These are phyloP conservation scores for Nyctibius bracteatus DNA, from an alignment of 2,113 vertebrate species.

Conservation along the genomic window DNA sequence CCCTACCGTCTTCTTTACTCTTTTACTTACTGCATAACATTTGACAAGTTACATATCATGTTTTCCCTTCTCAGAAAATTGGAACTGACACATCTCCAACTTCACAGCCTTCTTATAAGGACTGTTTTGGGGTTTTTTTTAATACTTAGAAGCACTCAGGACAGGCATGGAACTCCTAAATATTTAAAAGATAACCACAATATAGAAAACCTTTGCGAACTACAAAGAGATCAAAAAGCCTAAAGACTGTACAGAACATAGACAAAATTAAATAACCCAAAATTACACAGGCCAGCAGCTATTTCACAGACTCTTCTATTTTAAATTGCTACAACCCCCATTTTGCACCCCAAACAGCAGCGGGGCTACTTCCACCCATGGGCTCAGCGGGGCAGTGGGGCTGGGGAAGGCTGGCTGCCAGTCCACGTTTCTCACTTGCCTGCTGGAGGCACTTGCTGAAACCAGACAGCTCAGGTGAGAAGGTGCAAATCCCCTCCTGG, in stretches of 20 bases:
- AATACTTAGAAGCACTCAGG: not conserved
- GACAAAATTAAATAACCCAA: not conserved
- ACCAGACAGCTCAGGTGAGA: not conserved
- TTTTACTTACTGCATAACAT: not conserved
- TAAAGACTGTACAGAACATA: not conserved
- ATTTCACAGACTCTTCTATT: not conserved
- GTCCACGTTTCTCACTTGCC: not conserved
- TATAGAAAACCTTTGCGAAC: not conserved
- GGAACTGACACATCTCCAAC: not conserved
- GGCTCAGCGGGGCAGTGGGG: not conserved
- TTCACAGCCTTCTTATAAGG: not conserved
- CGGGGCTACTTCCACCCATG: not conserved
- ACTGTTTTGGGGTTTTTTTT: not conserved
- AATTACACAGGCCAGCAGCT: not conserved
- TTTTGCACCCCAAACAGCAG: not conserved
- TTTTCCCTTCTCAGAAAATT: not conserved
- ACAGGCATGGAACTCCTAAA: not conserved
- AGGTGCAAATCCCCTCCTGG: not conserved
- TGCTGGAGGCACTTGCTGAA: not conserved
- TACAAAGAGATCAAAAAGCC: not conserved
- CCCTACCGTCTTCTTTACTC: not conserved
- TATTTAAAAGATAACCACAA: conserved; percentile 17
- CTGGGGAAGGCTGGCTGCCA: not conserved
- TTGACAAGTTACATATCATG: not conserved
- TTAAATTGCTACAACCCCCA: not conserved